phyloP scores from a whole-genome alignment of 2,797 vertebrate species.

The Semaprochilodus insignis region DNA sequence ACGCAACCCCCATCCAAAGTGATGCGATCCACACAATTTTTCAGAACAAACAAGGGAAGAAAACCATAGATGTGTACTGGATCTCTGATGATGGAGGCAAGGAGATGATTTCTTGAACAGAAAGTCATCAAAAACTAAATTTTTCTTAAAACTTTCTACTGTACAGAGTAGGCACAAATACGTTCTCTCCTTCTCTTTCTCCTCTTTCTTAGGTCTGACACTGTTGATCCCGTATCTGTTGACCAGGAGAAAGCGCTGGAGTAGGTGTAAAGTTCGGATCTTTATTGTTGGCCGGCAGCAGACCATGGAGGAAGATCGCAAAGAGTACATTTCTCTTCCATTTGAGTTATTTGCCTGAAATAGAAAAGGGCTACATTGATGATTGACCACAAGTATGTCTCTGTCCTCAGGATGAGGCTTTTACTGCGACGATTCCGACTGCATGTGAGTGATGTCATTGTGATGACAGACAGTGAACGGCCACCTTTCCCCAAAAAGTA shows the following conservation, averaged over 20 bases:
- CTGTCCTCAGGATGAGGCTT: constrained; percentile 71
- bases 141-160: too few relatives aligned
- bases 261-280: constrained; percentile 72
- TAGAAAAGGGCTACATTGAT: neutral
- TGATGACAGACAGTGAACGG: constrained; percentile 78
- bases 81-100: constrained; percentile 81
- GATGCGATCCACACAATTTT: constrained; percentile 74
- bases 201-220: constrained; percentile 74
- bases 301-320: constrained; percentile 74
- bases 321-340: constrained; percentile 69
- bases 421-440: constrained; percentile 78
- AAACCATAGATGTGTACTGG: constrained; percentile 82
- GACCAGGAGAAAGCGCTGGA: constrained; percentile 77
- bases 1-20: constrained; percentile 39
- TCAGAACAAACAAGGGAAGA: constrained; percentile 77
- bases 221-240: constrained; percentile 83
- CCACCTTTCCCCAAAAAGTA: constrained; percentile 75
- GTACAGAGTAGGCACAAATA: neutral
- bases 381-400: neutral
- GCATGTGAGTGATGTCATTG: constrained; percentile 76
- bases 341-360: neutral
- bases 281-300: constrained; percentile 76
- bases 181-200: neutral
- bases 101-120: neutral
- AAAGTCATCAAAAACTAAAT: neutral